These are phyloP conservation scores for Hylaeus anthracinus DNA, from an alignment of 1,140 invertebrate species.

Conservation along the genomic window DNA sequence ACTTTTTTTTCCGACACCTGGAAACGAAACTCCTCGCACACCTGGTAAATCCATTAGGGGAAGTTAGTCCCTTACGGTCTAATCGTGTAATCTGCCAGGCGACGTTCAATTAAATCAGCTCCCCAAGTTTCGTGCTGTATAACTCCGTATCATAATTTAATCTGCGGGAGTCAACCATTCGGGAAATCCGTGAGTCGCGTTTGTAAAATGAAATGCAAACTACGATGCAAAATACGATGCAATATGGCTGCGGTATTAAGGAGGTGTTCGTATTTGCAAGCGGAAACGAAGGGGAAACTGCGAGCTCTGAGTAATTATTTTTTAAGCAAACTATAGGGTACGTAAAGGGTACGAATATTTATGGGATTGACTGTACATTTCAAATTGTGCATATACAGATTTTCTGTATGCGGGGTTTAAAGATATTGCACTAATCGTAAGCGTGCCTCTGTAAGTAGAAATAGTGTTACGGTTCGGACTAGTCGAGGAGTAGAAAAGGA, in stretches of 20 bases:
- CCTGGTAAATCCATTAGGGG: constrained; percentile 20
- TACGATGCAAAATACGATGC: background rate
- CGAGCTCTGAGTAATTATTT: too few relatives aligned
- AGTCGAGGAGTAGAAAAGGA: background rate
- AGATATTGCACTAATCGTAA: too few relatives aligned
- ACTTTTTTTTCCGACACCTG: background rate
- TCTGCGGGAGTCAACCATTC: background rate
- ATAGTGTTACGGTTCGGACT: background rate
- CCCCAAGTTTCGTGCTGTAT: constrained; percentile 9
- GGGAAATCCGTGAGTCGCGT: background rate
- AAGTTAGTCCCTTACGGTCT: constrained; percentile 43
- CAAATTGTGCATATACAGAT: too few relatives aligned
- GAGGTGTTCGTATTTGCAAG: too few relatives aligned
- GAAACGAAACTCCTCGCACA: background rate
- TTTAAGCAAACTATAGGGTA: too few relatives aligned
- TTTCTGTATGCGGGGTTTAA: too few relatives aligned
- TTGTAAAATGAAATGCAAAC: constrained; percentile 3
- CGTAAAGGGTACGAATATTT: too few relatives aligned
- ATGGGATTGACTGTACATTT: too few relatives aligned
- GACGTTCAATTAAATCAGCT: constrained; percentile 42
- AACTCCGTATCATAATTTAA: constrained; percentile 44
- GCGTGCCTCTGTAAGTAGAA: background rate
- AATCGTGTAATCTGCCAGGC: constrained; percentile 40
- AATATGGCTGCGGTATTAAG: too few relatives aligned
- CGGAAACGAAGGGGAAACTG: too few relatives aligned